Evolutionary conservation across 2,113 vertebrate species (phyloP).

Genomic region (Notothenia coriiceps): DNA sequence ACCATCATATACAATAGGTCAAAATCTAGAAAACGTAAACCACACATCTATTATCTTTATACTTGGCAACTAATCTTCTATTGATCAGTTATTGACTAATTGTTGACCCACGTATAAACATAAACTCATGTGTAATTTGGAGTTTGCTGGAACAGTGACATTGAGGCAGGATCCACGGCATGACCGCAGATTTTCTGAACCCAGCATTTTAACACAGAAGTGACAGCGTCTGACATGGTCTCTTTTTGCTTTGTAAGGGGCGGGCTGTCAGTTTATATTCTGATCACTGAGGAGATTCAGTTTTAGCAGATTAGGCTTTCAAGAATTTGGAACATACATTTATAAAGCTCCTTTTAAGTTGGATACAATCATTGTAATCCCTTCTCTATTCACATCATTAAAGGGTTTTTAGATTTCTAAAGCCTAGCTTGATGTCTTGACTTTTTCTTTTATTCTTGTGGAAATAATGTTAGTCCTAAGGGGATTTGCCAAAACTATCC

Average conservation of each 20-base stretch:
- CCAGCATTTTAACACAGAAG: slow-evolving; percentile 8
- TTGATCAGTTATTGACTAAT: too few species aligned
- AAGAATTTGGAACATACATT: not conserved
- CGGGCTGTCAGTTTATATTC: slow-evolving; percentile 23
- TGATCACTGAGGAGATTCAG: not conserved
- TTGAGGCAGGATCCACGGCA: slow-evolving; percentile 3
- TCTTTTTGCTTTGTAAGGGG: not conserved
- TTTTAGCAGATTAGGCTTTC: slow-evolving; percentile 29
- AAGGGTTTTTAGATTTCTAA: too few species aligned
- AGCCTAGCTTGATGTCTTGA: not conserved
- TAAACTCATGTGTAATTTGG: not conserved
- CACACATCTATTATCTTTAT: too few species aligned
- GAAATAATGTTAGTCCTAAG: not conserved
- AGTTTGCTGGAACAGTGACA: not conserved
- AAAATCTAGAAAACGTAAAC: too few species aligned
- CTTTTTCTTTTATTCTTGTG: not conserved
- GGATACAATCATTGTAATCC: slow-evolving; percentile 3
- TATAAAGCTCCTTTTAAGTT: slow-evolving; percentile 10
- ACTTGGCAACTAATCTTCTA: too few species aligned
- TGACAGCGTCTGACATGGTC: slow-evolving; percentile 16
- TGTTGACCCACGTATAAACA: not conserved
- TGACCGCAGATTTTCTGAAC: slow-evolving; percentile 18
- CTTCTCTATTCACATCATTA: not conserved
- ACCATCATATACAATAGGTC: too few species aligned
- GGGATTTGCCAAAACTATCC: not conserved